Conservation (phyloP, 2,113 vertebrate genomes). For the Connochaetes taurinus region DNA sequence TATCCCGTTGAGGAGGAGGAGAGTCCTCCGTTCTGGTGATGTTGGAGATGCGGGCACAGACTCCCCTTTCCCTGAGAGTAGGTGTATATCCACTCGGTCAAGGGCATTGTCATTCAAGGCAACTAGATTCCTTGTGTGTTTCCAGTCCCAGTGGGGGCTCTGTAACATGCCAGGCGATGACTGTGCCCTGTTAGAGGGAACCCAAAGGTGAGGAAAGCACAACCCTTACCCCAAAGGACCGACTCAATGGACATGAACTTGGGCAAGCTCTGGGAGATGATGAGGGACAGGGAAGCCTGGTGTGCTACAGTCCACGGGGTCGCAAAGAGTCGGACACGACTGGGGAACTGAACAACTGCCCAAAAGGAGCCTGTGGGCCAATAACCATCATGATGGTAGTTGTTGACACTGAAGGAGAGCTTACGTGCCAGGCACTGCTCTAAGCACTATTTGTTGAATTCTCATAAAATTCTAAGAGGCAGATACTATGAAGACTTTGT, state of each 20-base stretch:
- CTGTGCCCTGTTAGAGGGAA: background rate
- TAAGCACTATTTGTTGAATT: background rate
- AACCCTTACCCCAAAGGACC: background rate
- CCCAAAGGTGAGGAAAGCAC: background rate
- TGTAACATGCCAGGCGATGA: background rate
- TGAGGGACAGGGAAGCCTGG: background rate
- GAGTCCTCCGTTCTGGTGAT: fast-evolving
- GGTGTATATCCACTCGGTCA: background rate
- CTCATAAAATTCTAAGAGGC: background rate
- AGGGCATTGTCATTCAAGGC: background rate
- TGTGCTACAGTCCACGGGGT: background rate
- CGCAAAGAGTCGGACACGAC: fast-evolving
- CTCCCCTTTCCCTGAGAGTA: background rate
- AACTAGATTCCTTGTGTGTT: background rate
- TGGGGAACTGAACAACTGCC: background rate
- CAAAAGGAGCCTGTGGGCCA: background rate
- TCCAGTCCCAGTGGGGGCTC: background rate
- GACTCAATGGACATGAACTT: background rate
- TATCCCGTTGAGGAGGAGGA: background rate
- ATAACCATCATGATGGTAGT: fast-evolving
- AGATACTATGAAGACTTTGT: background rate
- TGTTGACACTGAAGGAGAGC: background rate
- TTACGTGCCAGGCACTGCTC: background rate
- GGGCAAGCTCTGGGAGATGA: background rate
- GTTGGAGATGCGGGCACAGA: fast-evolving